A percentile compares a stretch with the other conserved stretches of the same genome.
Evolutionary conservation across 2,113 vertebrate species (phyloP).

Genomic region (Tachysurus vachellii): DNA sequence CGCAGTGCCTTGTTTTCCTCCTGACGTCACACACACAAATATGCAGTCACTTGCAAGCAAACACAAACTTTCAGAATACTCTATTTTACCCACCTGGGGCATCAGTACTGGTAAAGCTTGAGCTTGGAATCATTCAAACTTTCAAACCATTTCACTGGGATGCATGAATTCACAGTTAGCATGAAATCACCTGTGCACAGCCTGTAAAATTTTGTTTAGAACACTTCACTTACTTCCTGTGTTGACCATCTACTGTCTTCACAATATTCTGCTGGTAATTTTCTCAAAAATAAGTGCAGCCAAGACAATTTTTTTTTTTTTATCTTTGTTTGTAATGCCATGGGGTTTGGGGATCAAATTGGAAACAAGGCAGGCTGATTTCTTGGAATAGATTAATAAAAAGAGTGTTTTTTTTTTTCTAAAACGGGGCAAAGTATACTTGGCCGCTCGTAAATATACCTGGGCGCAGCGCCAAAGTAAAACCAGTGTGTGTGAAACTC

Average conservation of each 20-base stretch:
- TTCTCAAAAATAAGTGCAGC: neutral
- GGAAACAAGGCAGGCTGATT: neutral
- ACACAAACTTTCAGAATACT: neutral
- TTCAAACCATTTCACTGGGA: neutral
- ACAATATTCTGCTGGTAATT: neutral
- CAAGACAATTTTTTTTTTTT: neutral
- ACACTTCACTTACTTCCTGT: neutral
- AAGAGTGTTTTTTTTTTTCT: neutral
- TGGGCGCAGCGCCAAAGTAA: neutral
- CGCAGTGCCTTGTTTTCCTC: slow-evolving; percentile 81
- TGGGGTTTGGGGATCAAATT: neutral
- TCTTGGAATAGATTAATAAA: neutral
- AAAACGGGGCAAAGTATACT: neutral
- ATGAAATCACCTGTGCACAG: neutral
- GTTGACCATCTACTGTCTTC: neutral
- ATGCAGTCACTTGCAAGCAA: neutral
- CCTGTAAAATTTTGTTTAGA: neutral
- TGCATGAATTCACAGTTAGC: neutral
- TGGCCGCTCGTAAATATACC: neutral
- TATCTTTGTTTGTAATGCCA: neutral
- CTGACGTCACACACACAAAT: slow-evolving; percentile 62
- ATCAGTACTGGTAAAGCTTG: neutral
- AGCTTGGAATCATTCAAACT: neutral
- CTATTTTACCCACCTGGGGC: neutral
- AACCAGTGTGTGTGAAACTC: neutral